phyloP scores from a whole-genome alignment of 2,888 invertebrate genomes.

The Dascillus cervinus region DNA sequence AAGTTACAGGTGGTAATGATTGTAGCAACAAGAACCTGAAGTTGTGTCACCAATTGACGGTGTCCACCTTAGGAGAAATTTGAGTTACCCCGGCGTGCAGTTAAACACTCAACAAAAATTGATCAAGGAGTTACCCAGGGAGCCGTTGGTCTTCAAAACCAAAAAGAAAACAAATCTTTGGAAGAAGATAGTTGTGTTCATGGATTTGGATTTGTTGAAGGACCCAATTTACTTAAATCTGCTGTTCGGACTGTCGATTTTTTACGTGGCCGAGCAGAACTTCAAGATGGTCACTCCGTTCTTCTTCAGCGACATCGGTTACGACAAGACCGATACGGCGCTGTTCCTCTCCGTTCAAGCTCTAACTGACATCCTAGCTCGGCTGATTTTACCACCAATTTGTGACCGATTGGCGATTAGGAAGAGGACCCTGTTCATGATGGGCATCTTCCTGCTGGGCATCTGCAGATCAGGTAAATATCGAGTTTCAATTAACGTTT shows the following conservation, averaged over 20 bases:
- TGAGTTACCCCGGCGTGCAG: constrained; percentile 40
- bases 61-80: constrained; percentile 34
- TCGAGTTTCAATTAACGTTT: no score
- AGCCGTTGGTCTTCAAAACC: constrained; percentile 24
- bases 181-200: constrained; percentile 50
- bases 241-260: constrained; percentile 62
- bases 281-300: constrained; percentile 68
- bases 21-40: constrained; percentile 6
- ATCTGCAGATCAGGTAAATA: constrained; percentile 65
- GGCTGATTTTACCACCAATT: constrained; percentile 64
- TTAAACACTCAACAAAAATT: constrained; percentile 31
- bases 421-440: constrained; percentile 64
- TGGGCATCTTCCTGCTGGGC: constrained; percentile 64
- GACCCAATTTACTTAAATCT: constrained; percentile 67
- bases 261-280: constrained; percentile 68
- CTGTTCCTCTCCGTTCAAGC: constrained; percentile 69
- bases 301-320: constrained; percentile 56
- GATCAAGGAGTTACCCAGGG: constrained; percentile 24
- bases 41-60: constrained; percentile 16
- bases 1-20: no score
- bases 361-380: constrained; percentile 64
- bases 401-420: constrained; percentile 58
- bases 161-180: constrained; percentile 31
- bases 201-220: constrained; percentile 65
- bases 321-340: constrained; percentile 60